Conservation (phyloP, 2,888 invertebrate genomes). For the Synanthedon formicaeformis region DNA sequence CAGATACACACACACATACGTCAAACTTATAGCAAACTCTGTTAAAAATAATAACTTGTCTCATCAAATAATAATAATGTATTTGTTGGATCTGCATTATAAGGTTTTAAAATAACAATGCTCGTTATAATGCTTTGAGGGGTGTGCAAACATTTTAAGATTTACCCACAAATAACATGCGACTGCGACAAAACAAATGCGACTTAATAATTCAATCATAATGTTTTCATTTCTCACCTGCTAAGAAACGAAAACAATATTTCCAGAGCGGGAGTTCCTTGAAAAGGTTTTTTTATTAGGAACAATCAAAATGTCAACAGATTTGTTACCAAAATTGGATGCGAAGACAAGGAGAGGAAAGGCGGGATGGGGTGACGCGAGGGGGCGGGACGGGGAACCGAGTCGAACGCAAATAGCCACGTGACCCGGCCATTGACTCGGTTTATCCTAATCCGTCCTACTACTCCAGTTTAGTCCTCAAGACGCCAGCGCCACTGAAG, state of each 20-base stretch:
- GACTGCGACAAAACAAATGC: too few species aligned
- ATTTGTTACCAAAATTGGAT: slow-evolving; percentile 53
- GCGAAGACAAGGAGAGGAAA: slow-evolving; percentile 49
- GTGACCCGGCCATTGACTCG: slow-evolving; percentile 71
- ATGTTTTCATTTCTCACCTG: neutral
- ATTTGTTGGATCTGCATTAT: too few species aligned
- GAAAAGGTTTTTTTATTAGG: slow-evolving; percentile 2
- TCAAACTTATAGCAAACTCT: too few species aligned
- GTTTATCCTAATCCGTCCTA: slow-evolving; percentile 69
- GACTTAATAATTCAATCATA: too few species aligned
- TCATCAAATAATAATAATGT: too few species aligned
- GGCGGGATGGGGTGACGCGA: slow-evolving; percentile 22
- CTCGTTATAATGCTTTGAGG: too few species aligned
- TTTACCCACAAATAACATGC: too few species aligned
- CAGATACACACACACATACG: too few species aligned
- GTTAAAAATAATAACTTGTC: too few species aligned
- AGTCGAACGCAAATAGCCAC: slow-evolving; percentile 60
- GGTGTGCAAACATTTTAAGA: too few species aligned
- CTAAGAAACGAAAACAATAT: neutral
- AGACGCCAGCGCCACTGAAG: slow-evolving; percentile 18
- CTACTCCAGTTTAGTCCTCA: slow-evolving; percentile 59
- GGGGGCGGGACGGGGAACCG: slow-evolving; percentile 28
- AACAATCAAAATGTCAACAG: slow-evolving; percentile 29
- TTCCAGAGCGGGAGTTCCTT: neutral
- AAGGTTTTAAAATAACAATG: too few species aligned